Percentiles rank a stretch among this genome's conserved stretches.
phyloP scores from a whole-genome alignment of 92 coral and sea anemone genomes.

The Bergia puertoricense region DNA sequence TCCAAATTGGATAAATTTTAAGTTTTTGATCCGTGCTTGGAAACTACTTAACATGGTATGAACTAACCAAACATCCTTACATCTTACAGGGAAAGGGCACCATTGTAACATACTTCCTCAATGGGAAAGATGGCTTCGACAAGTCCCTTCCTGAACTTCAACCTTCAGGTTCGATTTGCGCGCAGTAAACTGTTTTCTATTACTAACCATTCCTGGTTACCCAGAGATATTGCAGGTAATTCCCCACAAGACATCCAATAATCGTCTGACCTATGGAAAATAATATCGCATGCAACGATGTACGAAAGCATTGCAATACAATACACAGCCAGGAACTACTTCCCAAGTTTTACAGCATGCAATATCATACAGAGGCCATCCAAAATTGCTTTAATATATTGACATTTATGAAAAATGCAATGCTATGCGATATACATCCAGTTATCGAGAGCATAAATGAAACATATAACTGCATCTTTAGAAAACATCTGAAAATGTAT shows the following conservation, averaged over 20 bases:
- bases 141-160: conserved; percentile 68
- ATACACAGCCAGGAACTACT: background rate
- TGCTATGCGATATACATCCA: too few relatives aligned
- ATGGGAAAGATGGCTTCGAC: conserved; percentile 75
- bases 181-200: background rate
- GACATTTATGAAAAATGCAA: too few relatives aligned
- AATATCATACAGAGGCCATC: background rate
- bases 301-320: background rate
- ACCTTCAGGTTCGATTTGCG: too few relatives aligned
- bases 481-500: too few relatives aligned
- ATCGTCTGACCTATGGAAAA: background rate
- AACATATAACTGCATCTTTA: too few relatives aligned
- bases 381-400: too few relatives aligned
- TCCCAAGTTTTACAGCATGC: background rate
- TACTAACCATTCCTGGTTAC: too few relatives aligned
- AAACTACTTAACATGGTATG: background rate
- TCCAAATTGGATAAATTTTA: background rate
- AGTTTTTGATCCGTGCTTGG: background rate
- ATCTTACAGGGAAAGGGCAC: conserved; percentile 88
- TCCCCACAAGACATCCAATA: background rate
- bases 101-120: conserved; percentile 78
- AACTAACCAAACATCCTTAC: background rate
- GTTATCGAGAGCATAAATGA: too few relatives aligned
- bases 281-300: background rate
- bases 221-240: background rate